A percentile compares a stretch with the other conserved stretches of the same genome.
Evolutionary conservation across 2,888 invertebrate species (phyloP).

Genomic region (Mystacides longicornis): DNA sequence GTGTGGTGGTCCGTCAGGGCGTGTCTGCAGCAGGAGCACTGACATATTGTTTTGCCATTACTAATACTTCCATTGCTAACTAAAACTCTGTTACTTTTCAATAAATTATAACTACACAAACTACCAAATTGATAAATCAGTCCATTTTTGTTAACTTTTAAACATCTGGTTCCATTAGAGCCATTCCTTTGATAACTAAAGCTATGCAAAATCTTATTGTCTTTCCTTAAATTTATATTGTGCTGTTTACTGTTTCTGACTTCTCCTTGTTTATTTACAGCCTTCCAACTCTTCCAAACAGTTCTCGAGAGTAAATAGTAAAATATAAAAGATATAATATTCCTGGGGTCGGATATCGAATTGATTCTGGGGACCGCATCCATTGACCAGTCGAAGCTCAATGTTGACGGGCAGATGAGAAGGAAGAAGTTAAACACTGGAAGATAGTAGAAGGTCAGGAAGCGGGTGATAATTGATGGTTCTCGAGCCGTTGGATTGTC

Average conservation of each 20-base stretch:
- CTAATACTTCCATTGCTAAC: constrained; percentile 23
- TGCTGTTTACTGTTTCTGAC: constrained; percentile 22
- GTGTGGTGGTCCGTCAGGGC: constrained; percentile 61
- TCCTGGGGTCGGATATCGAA: constrained; percentile 69
- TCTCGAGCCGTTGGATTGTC: constrained; percentile 95
- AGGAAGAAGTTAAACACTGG: constrained; percentile 87
- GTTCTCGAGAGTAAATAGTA: constrained; percentile 53
- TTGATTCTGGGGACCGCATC: constrained; percentile 86
- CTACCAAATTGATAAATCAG: constrained; percentile 24
- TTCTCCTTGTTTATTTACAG: constrained; percentile 38
- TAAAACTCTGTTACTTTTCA: constrained; percentile 24
- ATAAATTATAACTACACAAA: constrained; percentile 22
- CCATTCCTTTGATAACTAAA: constrained; percentile 22
- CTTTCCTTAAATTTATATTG: constrained; percentile 19
- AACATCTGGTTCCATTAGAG: constrained; percentile 20
- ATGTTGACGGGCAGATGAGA: constrained; percentile 74
- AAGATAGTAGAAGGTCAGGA: constrained; percentile 85
- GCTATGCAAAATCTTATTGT: constrained; percentile 19
- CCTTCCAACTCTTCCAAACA: constrained; percentile 39
- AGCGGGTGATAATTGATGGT: constrained; percentile 68
- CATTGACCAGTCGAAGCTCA: constrained; percentile 99
- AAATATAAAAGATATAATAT: constrained; percentile 66
- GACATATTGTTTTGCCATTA: constrained; percentile 38
- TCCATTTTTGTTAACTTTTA: constrained; percentile 24
- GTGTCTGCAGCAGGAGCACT: constrained; percentile 63